Base-by-base conservation (phyloP, 1,140 invertebrate species). In the Bombus picipes region DNA sequence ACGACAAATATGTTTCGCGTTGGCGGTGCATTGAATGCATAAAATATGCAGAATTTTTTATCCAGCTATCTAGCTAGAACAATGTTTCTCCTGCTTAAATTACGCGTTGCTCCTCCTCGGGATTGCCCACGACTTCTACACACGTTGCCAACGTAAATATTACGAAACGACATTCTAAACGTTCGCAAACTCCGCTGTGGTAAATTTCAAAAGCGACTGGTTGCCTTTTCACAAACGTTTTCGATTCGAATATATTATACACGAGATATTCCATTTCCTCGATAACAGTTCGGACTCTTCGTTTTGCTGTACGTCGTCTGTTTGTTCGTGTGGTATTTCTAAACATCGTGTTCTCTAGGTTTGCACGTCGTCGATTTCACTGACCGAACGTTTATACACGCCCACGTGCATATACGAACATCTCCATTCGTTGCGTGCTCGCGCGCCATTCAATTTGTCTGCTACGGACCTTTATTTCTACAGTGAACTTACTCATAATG, bases 361-460 rank as follows among this genome's bases (percentile, higher is more conserved):
- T 80, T 39, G 47, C 76, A 37, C 83, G n/a, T 84, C 62, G 62
- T n/a, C 75, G 47, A 59, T 62, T 72, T 62, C 68, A 12, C 75
- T 28, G 81, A 18, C 22, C n/a, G 82, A 77, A 79, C 47, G 76
- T 84, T 72, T 72, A 41, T 37, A n/a, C 75, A 79, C 83, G 83
- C 83, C 76, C 68, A 84, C 83, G 83, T 62, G 25, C 59, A 62
- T 66, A 18, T 47, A 62, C 83, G 83, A 79, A 79, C 83, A 80
- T 84, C 83, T 84, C 76, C 83, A 47, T 71, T 72, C 76, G 76
- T 84, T 84, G 83, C 83, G 83, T 72, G 83, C 47, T 18, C 68
- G n/a, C 37, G 41, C 66, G 53, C 76, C 83, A 62, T 84, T 84
- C 83, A 72, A 80, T 84, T 72, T 84, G 39, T 79, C 74, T 34